Conservation (phyloP, 37 sponge, comb jelly and placozoan species). For the Bolinopsis microptera region DNA sequence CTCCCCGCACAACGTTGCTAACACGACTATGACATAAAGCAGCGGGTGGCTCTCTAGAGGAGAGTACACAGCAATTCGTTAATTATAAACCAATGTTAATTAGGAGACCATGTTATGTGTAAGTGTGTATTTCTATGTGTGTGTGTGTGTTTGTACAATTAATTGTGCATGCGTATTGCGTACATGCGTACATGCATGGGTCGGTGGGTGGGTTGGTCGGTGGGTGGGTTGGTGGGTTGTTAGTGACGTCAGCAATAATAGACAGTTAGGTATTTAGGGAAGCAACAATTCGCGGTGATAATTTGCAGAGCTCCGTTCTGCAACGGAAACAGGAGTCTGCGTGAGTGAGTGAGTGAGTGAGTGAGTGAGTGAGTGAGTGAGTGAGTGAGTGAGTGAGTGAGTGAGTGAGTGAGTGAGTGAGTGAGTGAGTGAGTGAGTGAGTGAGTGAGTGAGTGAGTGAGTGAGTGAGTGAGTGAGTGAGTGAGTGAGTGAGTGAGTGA, state of each 20-base stretch:
- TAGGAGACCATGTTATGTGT: not conserved
- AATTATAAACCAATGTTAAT: not conserved
- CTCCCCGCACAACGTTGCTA: too few relatives aligned
- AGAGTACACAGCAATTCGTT: not conserved
- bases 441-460: slow-evolving; percentile 59
- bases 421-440: slow-evolving; percentile 65
- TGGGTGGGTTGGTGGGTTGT: too few relatives aligned
- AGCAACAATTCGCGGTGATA: not conserved
- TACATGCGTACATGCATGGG: too few relatives aligned
- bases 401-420: slow-evolving; percentile 67
- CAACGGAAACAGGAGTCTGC: not conserved
- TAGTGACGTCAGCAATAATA: not conserved
- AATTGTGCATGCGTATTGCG: too few relatives aligned
- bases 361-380: slow-evolving; percentile 68
- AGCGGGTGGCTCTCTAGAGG: too few relatives aligned
- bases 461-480: slow-evolving; percentile 52
- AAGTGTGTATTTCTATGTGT: too few relatives aligned
- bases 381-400: slow-evolving; percentile 68
- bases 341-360: slow-evolving; percentile 62
- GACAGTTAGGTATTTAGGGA: not conserved
- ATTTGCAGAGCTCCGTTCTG: not conserved
- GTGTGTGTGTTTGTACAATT: not conserved
- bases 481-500: slow-evolving; percentile 60
- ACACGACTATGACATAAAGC: too few relatives aligned
- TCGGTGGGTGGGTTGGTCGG: too few relatives aligned